phyloP scores from a whole-genome alignment of 2,888 invertebrate species.

The Scelioninae gen. 2 region DNA sequence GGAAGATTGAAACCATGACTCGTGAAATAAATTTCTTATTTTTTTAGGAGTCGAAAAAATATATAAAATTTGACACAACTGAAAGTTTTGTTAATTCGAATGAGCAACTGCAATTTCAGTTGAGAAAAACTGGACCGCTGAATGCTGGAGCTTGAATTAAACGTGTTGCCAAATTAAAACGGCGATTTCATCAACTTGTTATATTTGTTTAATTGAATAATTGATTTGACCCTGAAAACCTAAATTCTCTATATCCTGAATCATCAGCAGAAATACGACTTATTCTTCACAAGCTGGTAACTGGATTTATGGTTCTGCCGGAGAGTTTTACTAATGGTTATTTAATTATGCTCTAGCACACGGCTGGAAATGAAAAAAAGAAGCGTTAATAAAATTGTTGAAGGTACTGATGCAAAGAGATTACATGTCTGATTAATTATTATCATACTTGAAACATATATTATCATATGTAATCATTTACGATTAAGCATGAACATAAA shows the following conservation, averaged over 20 bases:
- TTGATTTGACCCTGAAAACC: neutral
- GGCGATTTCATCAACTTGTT: too few species aligned
- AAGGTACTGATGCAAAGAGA: constrained; percentile 45
- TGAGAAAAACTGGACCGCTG: too few species aligned
- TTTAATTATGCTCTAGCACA: constrained; percentile 31
- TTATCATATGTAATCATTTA: constrained; percentile 50
- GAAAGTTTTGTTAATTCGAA: too few species aligned
- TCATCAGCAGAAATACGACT: neutral
- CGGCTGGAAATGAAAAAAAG: constrained; percentile 29
- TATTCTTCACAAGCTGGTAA: neutral
- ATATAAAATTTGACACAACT: too few species aligned
- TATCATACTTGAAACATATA: constrained; percentile 47
- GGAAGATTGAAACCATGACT: too few species aligned
- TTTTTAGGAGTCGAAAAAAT: too few species aligned
- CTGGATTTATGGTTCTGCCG: constrained; percentile 8
- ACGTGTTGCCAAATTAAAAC: too few species aligned
- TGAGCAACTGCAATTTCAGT: too few species aligned
- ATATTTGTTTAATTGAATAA: too few species aligned
- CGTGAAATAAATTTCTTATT: too few species aligned
- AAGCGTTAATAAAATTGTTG: constrained; percentile 45
- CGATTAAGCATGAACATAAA: constrained; percentile 49
- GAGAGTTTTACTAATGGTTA: constrained; percentile 31
- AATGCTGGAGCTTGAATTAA: too few species aligned
- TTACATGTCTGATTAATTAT: constrained; percentile 46
- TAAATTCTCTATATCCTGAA: neutral